Conservation (phyloP, 1,140 invertebrate species). For the Carcinoscorpius rotundicauda region DNA sequence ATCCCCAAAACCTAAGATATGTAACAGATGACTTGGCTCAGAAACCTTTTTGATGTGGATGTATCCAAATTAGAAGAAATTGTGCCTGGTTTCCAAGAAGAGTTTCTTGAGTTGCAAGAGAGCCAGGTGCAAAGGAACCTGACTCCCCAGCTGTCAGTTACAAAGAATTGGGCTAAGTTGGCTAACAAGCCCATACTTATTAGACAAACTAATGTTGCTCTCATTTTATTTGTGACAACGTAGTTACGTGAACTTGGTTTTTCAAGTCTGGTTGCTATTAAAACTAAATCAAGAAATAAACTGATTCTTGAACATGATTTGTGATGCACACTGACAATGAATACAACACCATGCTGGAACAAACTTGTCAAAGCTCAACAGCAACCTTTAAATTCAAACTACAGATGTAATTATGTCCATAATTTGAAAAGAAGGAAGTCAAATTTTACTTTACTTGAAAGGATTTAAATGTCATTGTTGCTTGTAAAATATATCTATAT, state of each 20-base stretch:
- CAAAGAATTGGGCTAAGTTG: neutral
- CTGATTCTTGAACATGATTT: too few relatives aligned
- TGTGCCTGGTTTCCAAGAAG: conserved; percentile 8
- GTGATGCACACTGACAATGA: too few relatives aligned
- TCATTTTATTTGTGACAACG: conserved; percentile 7
- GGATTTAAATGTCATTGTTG: too few relatives aligned
- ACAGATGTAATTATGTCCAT: too few relatives aligned
- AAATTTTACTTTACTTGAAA: too few relatives aligned
- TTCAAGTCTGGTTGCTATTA: conserved; percentile 28
- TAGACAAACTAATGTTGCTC: conserved; percentile 3
- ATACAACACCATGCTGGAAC: too few relatives aligned
- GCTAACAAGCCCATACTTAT: conserved; percentile 8
- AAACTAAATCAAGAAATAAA: too few relatives aligned
- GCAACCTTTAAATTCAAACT: too few relatives aligned
- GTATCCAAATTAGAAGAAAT: conserved; percentile 3
- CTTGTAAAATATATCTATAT: too few relatives aligned
- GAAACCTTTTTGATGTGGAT: conserved; percentile 7
- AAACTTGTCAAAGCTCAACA: too few relatives aligned
- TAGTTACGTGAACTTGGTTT: conserved; percentile 6
- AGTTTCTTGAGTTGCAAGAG: conserved; percentile 4
- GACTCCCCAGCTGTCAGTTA: conserved; percentile 5
- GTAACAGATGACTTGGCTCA: conserved; percentile 3
- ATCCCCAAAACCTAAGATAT: neutral
- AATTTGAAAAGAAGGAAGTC: too few relatives aligned
- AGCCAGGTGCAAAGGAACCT: neutral